Conservation (phyloP, 2,797 vertebrate genomes). For the Dicrostonyx torquatus region DNA sequence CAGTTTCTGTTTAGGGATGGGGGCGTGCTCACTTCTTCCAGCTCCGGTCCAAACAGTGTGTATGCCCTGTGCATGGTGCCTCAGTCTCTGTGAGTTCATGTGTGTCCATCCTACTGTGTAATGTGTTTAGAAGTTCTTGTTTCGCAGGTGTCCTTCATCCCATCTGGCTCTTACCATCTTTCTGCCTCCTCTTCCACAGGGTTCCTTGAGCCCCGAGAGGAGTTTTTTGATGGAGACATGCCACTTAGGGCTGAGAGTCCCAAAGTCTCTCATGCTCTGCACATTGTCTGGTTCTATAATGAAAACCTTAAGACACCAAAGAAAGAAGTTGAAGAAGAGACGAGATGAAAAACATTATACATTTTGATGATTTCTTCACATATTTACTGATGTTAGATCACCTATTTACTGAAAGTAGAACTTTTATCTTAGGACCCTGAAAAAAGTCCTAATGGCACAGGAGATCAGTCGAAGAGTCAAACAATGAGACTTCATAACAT, state of each 20-base stretch:
- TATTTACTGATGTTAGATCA: not conserved
- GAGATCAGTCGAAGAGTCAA: not conserved
- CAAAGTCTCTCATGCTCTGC: not conserved
- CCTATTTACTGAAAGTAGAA: too few relatives aligned
- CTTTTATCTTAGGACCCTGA: not conserved
- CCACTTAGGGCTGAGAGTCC: not conserved
- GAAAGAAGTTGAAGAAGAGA: not conserved
- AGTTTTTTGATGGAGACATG: not conserved
- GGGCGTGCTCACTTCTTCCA: not conserved
- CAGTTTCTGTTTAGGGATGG: not conserved
- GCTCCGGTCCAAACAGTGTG: not conserved
- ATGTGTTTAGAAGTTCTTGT: not conserved
- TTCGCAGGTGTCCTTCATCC: not conserved
- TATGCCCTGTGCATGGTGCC: not conserved
- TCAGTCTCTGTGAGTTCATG: not conserved
- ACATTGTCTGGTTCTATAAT: not conserved
- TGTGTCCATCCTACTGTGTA: not conserved
- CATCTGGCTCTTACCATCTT: not conserved
- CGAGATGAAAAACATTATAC: not conserved
- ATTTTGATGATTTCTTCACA: not conserved
- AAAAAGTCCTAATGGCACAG: not conserved
- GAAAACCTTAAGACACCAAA: not conserved
- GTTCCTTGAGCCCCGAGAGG: not conserved
- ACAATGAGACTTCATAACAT: too few relatives aligned
- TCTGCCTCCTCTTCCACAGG: not conserved